Evolutionary conservation across 2,888 invertebrate genomes (phyloP).

Genomic region (Alviniconcha strummeri): DNA sequence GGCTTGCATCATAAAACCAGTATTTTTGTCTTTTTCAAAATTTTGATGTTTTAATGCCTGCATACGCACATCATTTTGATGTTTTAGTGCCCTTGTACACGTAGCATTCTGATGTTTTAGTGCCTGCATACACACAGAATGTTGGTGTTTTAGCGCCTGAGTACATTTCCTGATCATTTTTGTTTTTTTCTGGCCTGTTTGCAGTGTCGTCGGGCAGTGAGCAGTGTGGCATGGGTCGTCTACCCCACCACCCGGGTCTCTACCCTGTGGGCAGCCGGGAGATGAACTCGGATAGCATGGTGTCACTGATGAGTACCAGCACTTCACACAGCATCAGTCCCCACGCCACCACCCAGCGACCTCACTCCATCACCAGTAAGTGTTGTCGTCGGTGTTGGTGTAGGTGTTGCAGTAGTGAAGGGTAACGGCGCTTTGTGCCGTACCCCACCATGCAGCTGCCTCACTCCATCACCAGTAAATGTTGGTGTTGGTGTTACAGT

Average conservation of each 20-base stretch:
- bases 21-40: background rate
- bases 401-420: too few species aligned
- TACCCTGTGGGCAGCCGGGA: constrained; percentile 63
- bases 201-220: constrained; percentile 84
- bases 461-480: too few species aligned
- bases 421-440: too few species aligned
- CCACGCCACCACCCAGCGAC: constrained; percentile 78
- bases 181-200: constrained; percentile 27
- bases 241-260: constrained; percentile 46
- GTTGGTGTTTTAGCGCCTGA: too few species aligned
- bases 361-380: constrained; percentile 87
- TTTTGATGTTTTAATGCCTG: background rate
- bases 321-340: constrained; percentile 83
- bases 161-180: too few species aligned
- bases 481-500: constrained; percentile 75
- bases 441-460: too few species aligned
- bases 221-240: constrained; percentile 72
- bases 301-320: constrained; percentile 83
- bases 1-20: too few species aligned
- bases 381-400: too few species aligned
- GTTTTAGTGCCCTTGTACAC: too few species aligned
- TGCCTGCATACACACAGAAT: too few species aligned
- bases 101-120: too few species aligned
- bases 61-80: too few species aligned
- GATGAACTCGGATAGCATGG: constrained; percentile 81